Evolutionary conservation across 2,888 invertebrate genomes (phyloP).

Genomic region (Cosmopolites sordidus): DNA sequence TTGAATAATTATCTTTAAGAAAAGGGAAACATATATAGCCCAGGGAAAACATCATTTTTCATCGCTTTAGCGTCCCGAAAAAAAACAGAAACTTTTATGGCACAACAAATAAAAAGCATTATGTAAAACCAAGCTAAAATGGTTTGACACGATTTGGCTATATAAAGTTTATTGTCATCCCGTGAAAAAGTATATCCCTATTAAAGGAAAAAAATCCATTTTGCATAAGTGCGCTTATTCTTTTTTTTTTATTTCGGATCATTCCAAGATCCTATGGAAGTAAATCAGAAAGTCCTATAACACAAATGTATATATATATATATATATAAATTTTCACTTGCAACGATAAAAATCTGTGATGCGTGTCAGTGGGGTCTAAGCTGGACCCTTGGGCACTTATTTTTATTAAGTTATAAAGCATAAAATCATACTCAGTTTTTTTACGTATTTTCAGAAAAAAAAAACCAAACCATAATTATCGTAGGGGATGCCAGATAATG

Average conservation of each 20-base stretch:
- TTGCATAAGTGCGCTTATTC: constrained; percentile 16
- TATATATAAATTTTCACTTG: constrained; percentile 14
- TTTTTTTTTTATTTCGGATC: constrained; percentile 9
- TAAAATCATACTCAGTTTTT: constrained; percentile 31
- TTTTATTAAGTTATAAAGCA: constrained; percentile 29
- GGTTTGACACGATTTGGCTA: constrained; percentile 12
- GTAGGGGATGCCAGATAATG: constrained; percentile 13
- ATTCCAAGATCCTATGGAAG: constrained; percentile 16
- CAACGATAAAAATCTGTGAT: constrained; percentile 18
- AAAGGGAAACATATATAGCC: no score
- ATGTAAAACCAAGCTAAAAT: constrained; percentile 10
- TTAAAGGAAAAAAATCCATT: constrained; percentile 9
- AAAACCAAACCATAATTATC: constrained; percentile 16
- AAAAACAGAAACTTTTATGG: not conserved
- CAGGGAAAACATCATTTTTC: no score
- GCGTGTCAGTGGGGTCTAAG: constrained; percentile 14
- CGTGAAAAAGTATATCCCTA: constrained; percentile 11
- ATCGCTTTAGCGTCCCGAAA: no score
- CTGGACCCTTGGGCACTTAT: constrained; percentile 17
- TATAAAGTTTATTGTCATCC: constrained; percentile 14
- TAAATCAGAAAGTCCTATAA: constrained; percentile 18
- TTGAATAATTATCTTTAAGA: constrained; percentile 9
- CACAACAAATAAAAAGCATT: not conserved
- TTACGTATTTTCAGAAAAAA: constrained; percentile 19
- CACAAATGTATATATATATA: constrained; percentile 11